phyloP scores from a whole-genome alignment of 2,888 invertebrate species.

The Drosophila vallismaia region DNA sequence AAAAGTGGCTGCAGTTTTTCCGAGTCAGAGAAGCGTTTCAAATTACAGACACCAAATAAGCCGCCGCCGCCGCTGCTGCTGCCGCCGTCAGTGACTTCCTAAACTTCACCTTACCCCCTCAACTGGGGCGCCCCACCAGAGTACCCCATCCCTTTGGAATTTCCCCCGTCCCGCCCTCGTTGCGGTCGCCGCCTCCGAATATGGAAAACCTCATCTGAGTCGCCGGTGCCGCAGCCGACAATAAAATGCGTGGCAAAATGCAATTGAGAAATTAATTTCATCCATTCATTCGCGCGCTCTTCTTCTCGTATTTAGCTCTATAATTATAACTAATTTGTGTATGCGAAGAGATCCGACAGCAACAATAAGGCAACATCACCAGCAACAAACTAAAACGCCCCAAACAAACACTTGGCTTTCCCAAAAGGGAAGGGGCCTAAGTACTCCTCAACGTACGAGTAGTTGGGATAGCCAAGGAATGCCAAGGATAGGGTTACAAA shows the following conservation, averaged over 20 bases:
- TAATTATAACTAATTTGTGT: slow-evolving; percentile 80
- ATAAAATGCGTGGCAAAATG: slow-evolving; percentile 78
- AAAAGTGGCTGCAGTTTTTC: slow-evolving; percentile 61
- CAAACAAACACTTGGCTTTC: slow-evolving; percentile 71
- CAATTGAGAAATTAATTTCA: slow-evolving; percentile 78
- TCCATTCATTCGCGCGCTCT: slow-evolving; percentile 64
- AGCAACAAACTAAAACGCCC: slow-evolving; percentile 60
- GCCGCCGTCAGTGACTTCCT: slow-evolving; percentile 45
- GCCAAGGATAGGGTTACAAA: neutral
- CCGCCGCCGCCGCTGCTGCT: slow-evolving; percentile 52
- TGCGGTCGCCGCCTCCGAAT: slow-evolving; percentile 57
- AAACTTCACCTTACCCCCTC: slow-evolving; percentile 10
- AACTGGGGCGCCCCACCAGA: too few species aligned
- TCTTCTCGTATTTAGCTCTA: slow-evolving; percentile 74
- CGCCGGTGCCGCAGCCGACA: slow-evolving; percentile 56
- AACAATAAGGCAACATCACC: slow-evolving; percentile 32
- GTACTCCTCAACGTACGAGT: neutral
- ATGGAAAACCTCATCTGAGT: slow-evolving; percentile 28
- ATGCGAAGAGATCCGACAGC: slow-evolving; percentile 48
- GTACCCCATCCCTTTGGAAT: slow-evolving; percentile 7
- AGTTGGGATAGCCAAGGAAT: too few species aligned
- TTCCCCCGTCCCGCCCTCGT: slow-evolving; percentile 24
- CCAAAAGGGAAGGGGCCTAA: neutral
- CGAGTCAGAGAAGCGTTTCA: slow-evolving; percentile 81
- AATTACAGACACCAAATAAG: slow-evolving; percentile 82